Evolutionary conservation across 1,140 invertebrate species (phyloP), one percentile per base, ranked within the genome.

Genomic region (Aphaenogaster floridana): DNA sequence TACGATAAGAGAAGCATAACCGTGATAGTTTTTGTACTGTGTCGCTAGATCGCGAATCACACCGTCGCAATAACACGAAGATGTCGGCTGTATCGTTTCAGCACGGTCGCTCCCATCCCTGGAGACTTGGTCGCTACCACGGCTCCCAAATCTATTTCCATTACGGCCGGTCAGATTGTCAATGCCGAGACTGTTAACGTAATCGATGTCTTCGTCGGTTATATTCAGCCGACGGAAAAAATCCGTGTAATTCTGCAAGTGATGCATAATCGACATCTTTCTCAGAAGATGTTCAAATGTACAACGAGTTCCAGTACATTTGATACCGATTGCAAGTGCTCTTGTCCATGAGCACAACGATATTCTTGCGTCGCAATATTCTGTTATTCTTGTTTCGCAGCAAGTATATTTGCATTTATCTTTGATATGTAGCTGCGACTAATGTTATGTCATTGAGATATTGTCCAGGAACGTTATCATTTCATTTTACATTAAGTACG

Each of bases 1-100:
- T 3, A 99, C 97, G 2, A 96, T 91, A 2, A 98, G 94, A 21
- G 97, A 96, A 21, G 97, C 92, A 93, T 97, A 97, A 1, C 97
- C 97, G 93, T 98, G 97, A 68, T 93, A 94, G 21, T 69, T 54
- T 59, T 88, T 90, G 59, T 93, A 94, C 0, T 72, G 61, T 1
- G 88, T 57, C 15, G 93, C 91, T 0, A 93, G 8, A 17, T 93
- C 89, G 2, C 88, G 71, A 0, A 93, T 69, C 0, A 59, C 64
- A 0, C 89, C 89, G 34, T 88, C 91, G 86, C 93, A 94, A 59
- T 91, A 92, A 63, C 87, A 88, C 0, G 50, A 52, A 15, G 50
- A 52, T 0, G 48, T 15, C 3, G 15, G 45, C 11, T 74, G 39
- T 21, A 17, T 54, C 34, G 71, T 45, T 39, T 52, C 48, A 7